Evolutionary conservation across 2,888 invertebrate genomes (phyloP), one percentile per base, ranked within the genome.

Genomic region (Apamea monoglypha): DNA sequence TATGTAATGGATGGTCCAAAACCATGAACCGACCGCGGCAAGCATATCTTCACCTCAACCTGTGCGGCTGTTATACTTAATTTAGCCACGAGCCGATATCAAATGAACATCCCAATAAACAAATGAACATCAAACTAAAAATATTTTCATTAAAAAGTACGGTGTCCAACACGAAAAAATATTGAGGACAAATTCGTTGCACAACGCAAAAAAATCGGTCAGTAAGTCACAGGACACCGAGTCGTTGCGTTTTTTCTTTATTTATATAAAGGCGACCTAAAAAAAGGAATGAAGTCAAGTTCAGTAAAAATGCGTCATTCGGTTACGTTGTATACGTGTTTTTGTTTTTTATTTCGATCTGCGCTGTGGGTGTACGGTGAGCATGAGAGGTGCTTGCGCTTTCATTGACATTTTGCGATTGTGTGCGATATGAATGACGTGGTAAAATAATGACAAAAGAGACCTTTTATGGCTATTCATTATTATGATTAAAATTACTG

Each of bases 201-300:
- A 75, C 81, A 88, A 86, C 72, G 18, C n/a, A 78, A 83, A 84
- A 83, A 88, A 83, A 86, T 88, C 87, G 89, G 88, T 86, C 89
- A 89, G 74, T 74, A 81, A 66, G 74, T 25, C 86, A 86, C 87
- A 77, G 89, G 83, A 81, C 81, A 87, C 76, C 76, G 81, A 76
- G 64, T 2, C 82, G 59, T 6, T 40, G 74, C 44, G 32, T 78
- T 74, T 56, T 82, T 87, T 86, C 84, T 90, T 89, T 89, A 88
- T 90, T 90, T 89, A 84, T 87, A 88, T 84, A 82, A 85, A 81
- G 84, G 82, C 90, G 92, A 90, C 92, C 93, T 88, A 91, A 92
- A 94, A 94, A 92, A 90, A 92, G 80, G 79, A 92, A 92, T 76
- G 85, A 84, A 95, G 95, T 94, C 95, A 95, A 96, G 95, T 95